Evolutionary conservation across 2,888 invertebrate species (phyloP).

Genomic region (Lottia scabra): DNA sequence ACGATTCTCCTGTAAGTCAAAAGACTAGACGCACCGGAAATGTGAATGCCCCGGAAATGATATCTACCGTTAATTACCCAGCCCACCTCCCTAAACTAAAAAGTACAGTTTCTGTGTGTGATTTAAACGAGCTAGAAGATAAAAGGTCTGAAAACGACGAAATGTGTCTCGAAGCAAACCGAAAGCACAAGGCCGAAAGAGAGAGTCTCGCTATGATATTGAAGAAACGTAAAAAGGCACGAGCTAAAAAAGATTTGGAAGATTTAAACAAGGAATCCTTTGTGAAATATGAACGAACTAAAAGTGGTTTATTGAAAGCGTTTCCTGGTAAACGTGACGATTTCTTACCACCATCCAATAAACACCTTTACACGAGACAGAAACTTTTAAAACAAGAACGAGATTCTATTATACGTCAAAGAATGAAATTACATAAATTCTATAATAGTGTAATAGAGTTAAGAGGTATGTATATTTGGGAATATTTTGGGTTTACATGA

Average conservation of each 20-base stretch:
- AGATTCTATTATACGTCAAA: neutral
- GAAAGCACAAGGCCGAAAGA: neutral
- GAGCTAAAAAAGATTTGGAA: neutral
- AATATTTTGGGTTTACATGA: too few species aligned
- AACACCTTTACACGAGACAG: neutral
- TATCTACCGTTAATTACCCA: too few species aligned
- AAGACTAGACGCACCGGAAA: too few species aligned
- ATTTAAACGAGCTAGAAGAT: too few species aligned
- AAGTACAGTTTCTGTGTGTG: too few species aligned
- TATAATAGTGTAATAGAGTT: neutral
- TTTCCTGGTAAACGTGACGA: neutral
- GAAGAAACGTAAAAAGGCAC: neutral
- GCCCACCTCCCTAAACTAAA: too few species aligned
- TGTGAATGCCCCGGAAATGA: too few species aligned
- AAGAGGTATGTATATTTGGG: neutral
- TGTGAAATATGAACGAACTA: conserved; percentile 3
- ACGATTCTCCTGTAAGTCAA: too few species aligned
- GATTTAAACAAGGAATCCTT: neutral
- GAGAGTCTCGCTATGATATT: neutral
- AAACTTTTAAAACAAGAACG: neutral
- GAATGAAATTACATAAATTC: neutral
- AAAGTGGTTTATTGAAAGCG: neutral
- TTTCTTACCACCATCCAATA: neutral
- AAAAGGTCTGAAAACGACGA: neutral
- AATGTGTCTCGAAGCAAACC: neutral